phyloP scores from a whole-genome alignment of 1,140 invertebrate genomes.

The Drosophila leontia region DNA sequence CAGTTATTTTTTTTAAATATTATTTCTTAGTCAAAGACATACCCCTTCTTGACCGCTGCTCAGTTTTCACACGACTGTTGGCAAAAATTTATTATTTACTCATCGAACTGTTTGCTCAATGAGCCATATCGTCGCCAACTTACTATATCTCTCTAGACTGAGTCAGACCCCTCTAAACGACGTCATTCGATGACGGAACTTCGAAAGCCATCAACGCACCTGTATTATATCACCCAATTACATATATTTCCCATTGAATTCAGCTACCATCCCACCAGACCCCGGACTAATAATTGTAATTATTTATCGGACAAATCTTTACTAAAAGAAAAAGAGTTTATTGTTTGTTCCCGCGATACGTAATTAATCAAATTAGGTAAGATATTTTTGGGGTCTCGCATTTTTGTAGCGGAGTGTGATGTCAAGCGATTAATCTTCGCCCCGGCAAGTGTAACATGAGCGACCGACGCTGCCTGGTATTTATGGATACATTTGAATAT shows the following conservation, averaged over 20 bases:
- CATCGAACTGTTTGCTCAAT: conserved; percentile 48
- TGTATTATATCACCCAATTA: conserved; percentile 49
- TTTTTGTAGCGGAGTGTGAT: conserved; percentile 18
- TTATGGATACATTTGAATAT: conserved; percentile 50
- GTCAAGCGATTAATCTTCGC: conserved; percentile 65
- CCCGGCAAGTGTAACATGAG: conserved; percentile 74
- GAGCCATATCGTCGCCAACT: conserved; percentile 32
- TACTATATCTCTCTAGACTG: conserved; percentile 1
- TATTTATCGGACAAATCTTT: conserved; percentile 51
- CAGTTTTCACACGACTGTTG: conserved; percentile 27
- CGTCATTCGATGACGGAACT: conserved; percentile 43
- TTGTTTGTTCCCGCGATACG: conserved; percentile 31
- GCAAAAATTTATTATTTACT: conserved; percentile 27
- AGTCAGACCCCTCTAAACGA: conserved; percentile 21
- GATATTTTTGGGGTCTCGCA: conserved; percentile 39
- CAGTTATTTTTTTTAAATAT: background rate
- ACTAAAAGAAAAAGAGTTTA: conserved; percentile 6
- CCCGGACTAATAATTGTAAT: conserved; percentile 51
- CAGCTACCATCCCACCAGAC: conserved; percentile 8
- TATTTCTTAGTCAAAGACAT: background rate
- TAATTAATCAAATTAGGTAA: conserved; percentile 75
- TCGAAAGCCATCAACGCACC: conserved; percentile 11
- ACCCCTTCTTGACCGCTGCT: background rate
- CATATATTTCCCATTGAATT: conserved; percentile 24
- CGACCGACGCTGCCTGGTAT: conserved; percentile 43